Conservation (phyloP, 2,113 vertebrate species). For the Callipepla californica region DNA sequence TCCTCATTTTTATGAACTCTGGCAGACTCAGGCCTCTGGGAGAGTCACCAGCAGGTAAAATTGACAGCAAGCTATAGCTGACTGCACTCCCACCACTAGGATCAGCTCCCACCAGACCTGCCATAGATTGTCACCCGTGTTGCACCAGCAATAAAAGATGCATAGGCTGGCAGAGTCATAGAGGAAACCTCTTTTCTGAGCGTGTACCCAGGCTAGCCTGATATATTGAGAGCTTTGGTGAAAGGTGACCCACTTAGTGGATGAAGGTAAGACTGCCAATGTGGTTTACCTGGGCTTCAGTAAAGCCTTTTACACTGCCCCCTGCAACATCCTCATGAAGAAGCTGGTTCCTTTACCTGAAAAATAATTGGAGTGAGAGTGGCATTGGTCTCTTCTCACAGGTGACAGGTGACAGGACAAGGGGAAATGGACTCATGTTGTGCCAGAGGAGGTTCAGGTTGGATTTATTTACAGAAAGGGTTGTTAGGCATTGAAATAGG, state of each 20-base stretch:
- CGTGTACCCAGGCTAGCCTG: background rate
- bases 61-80: constrained; percentile 20
- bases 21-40: background rate
- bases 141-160: background rate
- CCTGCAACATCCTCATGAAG: too few species aligned
- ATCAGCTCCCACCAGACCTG: constrained; percentile 30
- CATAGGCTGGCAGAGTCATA: accelerated
- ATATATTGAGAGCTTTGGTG: background rate
- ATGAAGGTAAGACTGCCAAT: too few species aligned
- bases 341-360: too few species aligned
- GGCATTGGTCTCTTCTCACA: too few species aligned
- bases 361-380: too few species aligned
- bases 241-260: background rate
- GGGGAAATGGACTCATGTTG: too few species aligned
- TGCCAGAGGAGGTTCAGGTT: too few species aligned
- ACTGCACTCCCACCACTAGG: accelerated
- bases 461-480: too few species aligned
- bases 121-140: background rate
- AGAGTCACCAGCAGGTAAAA: constrained; percentile 19
- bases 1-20: background rate
- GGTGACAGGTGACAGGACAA: too few species aligned
- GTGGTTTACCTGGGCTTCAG: too few species aligned
- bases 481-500: too few species aligned
- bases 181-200: background rate
- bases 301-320: too few species aligned